Percentiles rank a stretch among this genome's conserved stretches.
Evolutionary conservation across 2,797 vertebrate species (phyloP).

Genomic region (Uromys caudimaculatus): DNA sequence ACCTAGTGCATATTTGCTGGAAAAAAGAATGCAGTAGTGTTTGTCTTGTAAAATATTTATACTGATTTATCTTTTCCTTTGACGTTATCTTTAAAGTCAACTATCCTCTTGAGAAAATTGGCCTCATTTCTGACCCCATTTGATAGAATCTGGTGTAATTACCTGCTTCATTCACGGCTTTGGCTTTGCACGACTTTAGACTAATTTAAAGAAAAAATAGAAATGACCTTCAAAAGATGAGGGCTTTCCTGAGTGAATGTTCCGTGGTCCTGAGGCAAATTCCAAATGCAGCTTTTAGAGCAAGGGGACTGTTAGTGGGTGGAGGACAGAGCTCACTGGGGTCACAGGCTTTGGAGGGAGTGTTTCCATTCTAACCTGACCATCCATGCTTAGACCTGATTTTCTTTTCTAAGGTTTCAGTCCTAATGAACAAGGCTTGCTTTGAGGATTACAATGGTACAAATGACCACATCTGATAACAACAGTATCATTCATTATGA

Average conservation of each 20-base stretch:
- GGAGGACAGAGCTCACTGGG: background rate
- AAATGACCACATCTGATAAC: background rate
- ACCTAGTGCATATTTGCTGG: slow-evolving; percentile 2
- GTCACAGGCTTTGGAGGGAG: background rate
- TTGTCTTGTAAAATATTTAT: background rate
- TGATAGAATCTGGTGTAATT: slow-evolving; percentile 1
- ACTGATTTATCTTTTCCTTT: slow-evolving; percentile 14
- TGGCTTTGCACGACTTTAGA: background rate
- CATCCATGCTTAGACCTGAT: background rate
- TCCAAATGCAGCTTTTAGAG: slow-evolving; percentile 1
- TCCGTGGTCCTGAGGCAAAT: slow-evolving; percentile 48
- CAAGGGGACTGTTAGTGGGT: slow-evolving; percentile 18
- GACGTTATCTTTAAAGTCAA: slow-evolving; percentile 18
- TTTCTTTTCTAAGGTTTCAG: background rate
- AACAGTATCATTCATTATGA: background rate
- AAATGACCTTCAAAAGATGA: slow-evolving; percentile 61
- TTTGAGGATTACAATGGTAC: background rate
- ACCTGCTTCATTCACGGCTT: slow-evolving; percentile 42
- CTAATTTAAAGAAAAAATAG: slow-evolving; percentile 49
- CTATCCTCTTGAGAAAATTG: slow-evolving; percentile 14
- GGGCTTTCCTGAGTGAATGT: slow-evolving; percentile 44
- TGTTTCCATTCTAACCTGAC: background rate
- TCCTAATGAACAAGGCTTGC: background rate
- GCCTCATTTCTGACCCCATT: slow-evolving; percentile 73
- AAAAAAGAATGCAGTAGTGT: background rate